Percentiles rank a stretch among this genome's conserved stretches.
Conservation (phyloP, 2,113 vertebrate genomes). For the Python bivittatus region DNA sequence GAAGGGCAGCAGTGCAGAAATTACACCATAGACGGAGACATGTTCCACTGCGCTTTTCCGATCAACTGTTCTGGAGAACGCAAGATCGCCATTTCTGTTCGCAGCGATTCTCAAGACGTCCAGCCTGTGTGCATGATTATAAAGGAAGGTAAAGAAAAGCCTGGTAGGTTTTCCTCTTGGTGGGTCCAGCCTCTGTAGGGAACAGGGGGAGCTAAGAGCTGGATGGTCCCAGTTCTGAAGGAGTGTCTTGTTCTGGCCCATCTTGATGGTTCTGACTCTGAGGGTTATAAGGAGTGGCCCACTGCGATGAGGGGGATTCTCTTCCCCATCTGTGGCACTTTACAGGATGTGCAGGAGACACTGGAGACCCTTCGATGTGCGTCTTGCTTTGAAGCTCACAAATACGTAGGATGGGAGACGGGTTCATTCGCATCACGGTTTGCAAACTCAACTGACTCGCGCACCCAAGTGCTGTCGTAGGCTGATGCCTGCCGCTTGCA, state of each 20-base stretch:
- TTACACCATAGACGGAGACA: slow-evolving; percentile 5
- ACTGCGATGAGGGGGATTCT: background rate
- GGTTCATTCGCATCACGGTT: background rate
- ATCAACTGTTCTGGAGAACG: slow-evolving; percentile 7
- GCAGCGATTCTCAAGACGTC: slow-evolving; percentile 41
- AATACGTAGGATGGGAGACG: background rate
- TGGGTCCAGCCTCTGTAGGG: background rate
- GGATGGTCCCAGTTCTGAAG: background rate
- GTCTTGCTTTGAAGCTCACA: background rate
- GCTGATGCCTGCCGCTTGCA: background rate
- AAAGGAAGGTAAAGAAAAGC: slow-evolving; percentile 39
- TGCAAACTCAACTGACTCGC: background rate
- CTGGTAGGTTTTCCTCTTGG: background rate
- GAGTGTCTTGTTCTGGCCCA: background rate
- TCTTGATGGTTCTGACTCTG: background rate
- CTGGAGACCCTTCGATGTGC: background rate
- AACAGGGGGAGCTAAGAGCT: background rate
- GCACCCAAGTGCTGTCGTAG: background rate
- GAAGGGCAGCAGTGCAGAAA: slow-evolving; percentile 34
- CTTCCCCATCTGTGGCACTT: background rate
- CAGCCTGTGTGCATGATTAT: slow-evolving; percentile 51
- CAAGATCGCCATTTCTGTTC: slow-evolving; percentile 36
- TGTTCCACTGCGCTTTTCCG: slow-evolving; percentile 48
- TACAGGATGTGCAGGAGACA: too few relatives aligned
- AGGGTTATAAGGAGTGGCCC: background rate